Percentiles rank a stretch among this genome's conserved stretches.
Conservation (phyloP, 2,113 vertebrate species). For the Otus sunia region DNA sequence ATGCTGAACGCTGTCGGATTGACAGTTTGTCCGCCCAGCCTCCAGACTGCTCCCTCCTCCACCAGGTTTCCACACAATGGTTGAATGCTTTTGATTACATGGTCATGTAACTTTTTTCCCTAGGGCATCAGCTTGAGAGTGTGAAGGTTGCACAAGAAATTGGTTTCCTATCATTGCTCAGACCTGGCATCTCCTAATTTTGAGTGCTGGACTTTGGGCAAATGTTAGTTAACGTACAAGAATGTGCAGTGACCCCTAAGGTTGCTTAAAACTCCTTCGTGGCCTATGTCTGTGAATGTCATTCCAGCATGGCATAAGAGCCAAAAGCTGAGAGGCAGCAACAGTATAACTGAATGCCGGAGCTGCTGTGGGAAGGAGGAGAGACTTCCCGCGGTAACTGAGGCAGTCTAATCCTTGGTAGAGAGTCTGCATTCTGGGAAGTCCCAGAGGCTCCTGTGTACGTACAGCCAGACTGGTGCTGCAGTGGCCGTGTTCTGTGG, state of each 20-base stretch:
- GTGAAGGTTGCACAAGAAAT: neutral
- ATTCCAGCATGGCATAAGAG: neutral
- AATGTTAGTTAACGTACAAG: neutral
- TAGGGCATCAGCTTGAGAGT: neutral
- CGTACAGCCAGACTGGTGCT: neutral
- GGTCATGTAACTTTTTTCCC: neutral
- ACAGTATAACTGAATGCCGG: neutral
- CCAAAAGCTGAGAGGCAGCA: neutral
- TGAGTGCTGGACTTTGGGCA: neutral
- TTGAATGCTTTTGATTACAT: neutral
- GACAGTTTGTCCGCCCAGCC: neutral
- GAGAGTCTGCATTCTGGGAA: neutral
- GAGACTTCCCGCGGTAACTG: neutral
- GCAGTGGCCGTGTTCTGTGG: neutral
- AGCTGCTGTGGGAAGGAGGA: neutral
- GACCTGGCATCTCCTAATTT: neutral
- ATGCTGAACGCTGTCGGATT: accelerated
- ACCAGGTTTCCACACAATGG: neutral
- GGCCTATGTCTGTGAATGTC: accelerated
- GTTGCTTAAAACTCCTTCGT: neutral
- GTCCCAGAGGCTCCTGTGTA: neutral
- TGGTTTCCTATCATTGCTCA: neutral
- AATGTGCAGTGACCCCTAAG: neutral
- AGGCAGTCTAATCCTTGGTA: accelerated
- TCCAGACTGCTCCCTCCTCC: neutral